These are phyloP conservation scores for Tupaia tana DNA, from an alignment of 2,113 vertebrate species.

Conservation along the genomic window DNA sequence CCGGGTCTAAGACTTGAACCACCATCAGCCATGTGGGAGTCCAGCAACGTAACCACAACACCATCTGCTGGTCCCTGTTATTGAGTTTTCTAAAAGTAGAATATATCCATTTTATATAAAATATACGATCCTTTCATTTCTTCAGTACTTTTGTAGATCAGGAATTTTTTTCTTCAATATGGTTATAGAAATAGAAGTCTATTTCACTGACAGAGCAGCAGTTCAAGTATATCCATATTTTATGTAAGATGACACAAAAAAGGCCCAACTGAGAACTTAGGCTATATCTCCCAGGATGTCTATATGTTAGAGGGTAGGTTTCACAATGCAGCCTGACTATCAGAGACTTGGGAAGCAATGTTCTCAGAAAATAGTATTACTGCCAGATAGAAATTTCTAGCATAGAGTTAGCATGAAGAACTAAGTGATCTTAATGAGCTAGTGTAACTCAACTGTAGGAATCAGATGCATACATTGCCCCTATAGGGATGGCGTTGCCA, in stretches of 20 bases:
- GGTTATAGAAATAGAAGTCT: not conserved
- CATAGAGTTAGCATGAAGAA: not conserved
- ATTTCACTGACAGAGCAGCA: not conserved
- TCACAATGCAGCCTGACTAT: not conserved
- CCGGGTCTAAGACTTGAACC: no score
- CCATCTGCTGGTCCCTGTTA: no score
- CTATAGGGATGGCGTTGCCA: not conserved
- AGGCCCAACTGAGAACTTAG: not conserved
- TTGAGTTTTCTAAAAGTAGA: not conserved
- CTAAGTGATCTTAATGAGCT: not conserved
- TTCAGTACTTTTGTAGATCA: not conserved
- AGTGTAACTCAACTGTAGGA: not conserved
- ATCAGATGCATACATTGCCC: not conserved
- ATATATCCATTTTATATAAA: not conserved
- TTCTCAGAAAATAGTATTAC: not conserved
- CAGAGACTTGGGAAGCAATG: not conserved
- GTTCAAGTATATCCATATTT: slow-evolving; percentile 20
- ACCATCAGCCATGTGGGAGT: no score
- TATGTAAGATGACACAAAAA: not conserved
- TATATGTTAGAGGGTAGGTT: not conserved
- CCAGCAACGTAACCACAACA: no score
- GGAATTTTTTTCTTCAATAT: not conserved
- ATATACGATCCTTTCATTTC: not conserved
- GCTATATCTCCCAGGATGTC: not conserved
- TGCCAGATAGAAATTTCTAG: not conserved